Evolutionary conservation across 2,888 invertebrate genomes (phyloP), one percentile per base, ranked within the genome.

Genomic region (Yponomeuta malinellus): DNA sequence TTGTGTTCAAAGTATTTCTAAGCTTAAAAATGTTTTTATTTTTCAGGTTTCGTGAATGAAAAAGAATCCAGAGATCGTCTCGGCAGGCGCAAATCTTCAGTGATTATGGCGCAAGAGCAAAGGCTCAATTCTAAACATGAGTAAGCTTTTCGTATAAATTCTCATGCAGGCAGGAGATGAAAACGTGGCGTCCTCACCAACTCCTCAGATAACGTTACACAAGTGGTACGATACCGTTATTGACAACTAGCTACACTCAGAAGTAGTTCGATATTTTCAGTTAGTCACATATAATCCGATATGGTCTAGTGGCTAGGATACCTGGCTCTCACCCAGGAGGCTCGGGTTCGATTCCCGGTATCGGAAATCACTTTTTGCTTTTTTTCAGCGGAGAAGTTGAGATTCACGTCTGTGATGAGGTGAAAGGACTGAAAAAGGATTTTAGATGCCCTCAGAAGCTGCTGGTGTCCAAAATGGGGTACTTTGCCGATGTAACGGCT

Each of bases 401-500:
- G 82, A 98, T 98, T 75, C 98, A 98, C 83, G 98, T 98, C 0
- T 98, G 97, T 79, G 98, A 98, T 81, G 98, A 98, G 89, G 96
- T 97, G 1, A 98, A 98, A 85, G 97, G 96, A 71, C 90, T 96
- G 72, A 97, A 97, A 75, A 96, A 96, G 80, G 97, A 98, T 83
- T 99, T 98, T 83, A 93, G 95, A 71, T 98, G 98, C 81, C 95
- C 97, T 0, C 96, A 98, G 82, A 96, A 95, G 77, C 88, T 98
- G 70, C 92, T 98, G 23, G 94, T 98, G 0, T 95, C 95, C 71
- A 97, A 98, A 89, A 98, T 98, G 98, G 97, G 97, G 12, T 99
- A 98, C 82, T 99, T 98, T 86, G 97, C 97, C 10, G 96, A 97
- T 80, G 96, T 97, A 4, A 97, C 97, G 0, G 95, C 95, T 23